Conservation (phyloP, 2,888 invertebrate species). For the Cantharis rufa region DNA sequence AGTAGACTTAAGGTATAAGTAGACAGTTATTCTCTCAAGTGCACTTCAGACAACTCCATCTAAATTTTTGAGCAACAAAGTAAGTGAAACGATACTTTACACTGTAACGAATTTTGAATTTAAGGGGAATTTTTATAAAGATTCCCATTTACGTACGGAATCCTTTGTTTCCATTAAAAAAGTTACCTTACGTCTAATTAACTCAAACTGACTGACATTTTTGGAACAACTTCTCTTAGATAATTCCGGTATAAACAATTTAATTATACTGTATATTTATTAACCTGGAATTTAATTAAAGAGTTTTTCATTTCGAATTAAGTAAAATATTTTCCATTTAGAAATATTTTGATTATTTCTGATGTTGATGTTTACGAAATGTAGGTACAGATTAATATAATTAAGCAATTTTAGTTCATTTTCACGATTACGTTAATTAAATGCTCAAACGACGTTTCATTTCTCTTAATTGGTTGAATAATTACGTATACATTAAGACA, state of each 20-base stretch:
- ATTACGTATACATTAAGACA: not conserved
- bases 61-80: not conserved
- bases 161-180: not conserved
- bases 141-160: not conserved
- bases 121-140: not conserved
- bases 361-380: not conserved
- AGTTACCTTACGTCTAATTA: not conserved
- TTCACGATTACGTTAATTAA: not conserved
- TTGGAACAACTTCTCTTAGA: not conserved
- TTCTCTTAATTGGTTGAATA: not conserved
- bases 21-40: not conserved
- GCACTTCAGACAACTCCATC: not conserved
- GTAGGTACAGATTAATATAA: not conserved
- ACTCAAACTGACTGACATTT: not conserved
- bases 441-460: not conserved
- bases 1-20: not conserved
- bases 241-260: not conserved
- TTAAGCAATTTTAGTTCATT: not conserved
- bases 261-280: not conserved
- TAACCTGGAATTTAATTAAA: not conserved
- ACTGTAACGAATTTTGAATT: not conserved
- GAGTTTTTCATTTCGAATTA: not conserved
- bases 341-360: not conserved
- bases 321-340: not conserved
- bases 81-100: not conserved